phyloP scores from a whole-genome alignment of 2,797 vertebrate genomes.

The Sphenopsis melanotis region DNA sequence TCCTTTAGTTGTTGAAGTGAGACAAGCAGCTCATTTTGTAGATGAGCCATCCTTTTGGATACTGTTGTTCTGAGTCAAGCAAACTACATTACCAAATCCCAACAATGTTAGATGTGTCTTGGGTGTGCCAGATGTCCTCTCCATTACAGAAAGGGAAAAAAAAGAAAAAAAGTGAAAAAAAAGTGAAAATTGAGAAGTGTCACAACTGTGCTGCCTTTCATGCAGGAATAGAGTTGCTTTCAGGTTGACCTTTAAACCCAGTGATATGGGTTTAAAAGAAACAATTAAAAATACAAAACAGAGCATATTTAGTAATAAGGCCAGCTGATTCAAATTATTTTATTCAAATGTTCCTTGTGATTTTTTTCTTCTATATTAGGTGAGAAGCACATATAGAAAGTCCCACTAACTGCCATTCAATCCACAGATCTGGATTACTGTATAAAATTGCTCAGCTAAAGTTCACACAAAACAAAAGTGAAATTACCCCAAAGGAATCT shows the following conservation, averaged over 20 bases:
- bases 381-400: background rate
- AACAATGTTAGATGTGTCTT: background rate
- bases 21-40: background rate
- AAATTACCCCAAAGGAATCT: slow-evolving; percentile 65
- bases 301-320: background rate
- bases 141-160: background rate
- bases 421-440: background rate
- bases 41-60: background rate
- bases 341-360: background rate
- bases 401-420: background rate
- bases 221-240: background rate
- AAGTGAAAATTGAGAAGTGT: background rate
- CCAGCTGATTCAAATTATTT: background rate
- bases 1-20: background rate
- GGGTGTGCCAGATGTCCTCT: background rate
- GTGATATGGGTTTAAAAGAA: background rate
- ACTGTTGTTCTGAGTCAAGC: background rate
- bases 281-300: background rate
- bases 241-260: background rate
- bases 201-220: background rate
- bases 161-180: fast-evolving
- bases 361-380: background rate
- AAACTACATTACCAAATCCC: background rate
- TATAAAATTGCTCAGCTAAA: slow-evolving; percentile 31
- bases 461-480: slow-evolving; percentile 56